A percentile compares a stretch with the other conserved stretches of the same genome.
These are phyloP conservation scores for Eubucco bourcierii DNA, from an alignment of 2,113 vertebrate genomes.

Conservation along the genomic window DNA sequence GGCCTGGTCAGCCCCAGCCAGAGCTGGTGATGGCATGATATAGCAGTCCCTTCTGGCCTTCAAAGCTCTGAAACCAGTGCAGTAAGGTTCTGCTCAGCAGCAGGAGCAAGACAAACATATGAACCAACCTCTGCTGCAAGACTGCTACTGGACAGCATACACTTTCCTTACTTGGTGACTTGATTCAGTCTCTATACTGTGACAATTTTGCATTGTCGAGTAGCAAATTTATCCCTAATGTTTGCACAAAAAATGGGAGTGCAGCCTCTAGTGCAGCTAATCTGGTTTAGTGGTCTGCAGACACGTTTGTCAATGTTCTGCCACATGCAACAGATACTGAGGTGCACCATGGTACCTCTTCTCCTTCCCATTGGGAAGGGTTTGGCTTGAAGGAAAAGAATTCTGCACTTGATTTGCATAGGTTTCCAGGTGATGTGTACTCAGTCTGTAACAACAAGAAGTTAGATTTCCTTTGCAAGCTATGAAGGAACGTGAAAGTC, in stretches of 20 bases:
- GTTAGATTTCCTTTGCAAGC: not conserved
- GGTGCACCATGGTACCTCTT: no score
- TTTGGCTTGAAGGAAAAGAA: not conserved
- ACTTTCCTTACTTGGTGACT: not conserved
- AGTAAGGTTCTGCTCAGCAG: conserved; percentile 12
- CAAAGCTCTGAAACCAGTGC: not conserved
- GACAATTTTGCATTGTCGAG: not conserved
- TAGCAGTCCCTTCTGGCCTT: conserved; percentile 56
- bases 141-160: not conserved
- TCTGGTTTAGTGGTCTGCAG: not conserved
- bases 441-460: not conserved
- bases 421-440: not conserved
- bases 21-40: not conserved
- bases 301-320: not conserved
- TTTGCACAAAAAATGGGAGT: not conserved
- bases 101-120: not conserved
- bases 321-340: not conserved
- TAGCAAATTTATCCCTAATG: not conserved
- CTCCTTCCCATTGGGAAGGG: not conserved
- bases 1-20: conserved; percentile 33
- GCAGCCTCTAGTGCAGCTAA: not conserved
- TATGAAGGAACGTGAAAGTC: not conserved
- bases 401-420: not conserved
- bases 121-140: not conserved
- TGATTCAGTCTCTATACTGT: not conserved